Conservation (phyloP, 1,140 invertebrate species). For the Brachionus plicatilis region DNA sequence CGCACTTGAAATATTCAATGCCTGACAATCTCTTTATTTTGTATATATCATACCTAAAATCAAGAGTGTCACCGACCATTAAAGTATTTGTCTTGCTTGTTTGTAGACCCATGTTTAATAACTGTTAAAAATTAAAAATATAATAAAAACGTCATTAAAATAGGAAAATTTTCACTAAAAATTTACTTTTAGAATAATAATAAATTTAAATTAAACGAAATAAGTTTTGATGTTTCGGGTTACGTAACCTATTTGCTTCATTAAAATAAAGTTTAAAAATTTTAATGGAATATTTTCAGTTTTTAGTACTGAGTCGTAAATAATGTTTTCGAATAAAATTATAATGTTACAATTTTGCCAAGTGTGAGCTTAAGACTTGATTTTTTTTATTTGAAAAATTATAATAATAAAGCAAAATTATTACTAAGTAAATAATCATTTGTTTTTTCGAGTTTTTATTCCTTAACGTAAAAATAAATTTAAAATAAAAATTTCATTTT, state of each 20-base stretch:
- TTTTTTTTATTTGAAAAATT: not conserved
- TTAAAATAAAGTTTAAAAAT: not conserved
- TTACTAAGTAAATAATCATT: not conserved
- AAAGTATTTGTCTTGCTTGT: slow-evolving; percentile 7
- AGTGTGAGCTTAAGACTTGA: not conserved
- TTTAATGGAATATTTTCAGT: not conserved
- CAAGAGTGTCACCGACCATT: slow-evolving; percentile 11
- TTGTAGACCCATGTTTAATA: slow-evolving; percentile 19
- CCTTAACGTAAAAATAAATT: not conserved
- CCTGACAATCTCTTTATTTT: not conserved
- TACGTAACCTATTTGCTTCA: not conserved
- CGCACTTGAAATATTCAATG: slow-evolving; percentile 33
- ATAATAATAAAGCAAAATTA: not conserved
- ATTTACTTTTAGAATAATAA: not conserved
- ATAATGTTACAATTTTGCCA: not conserved
- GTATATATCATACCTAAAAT: slow-evolving; percentile 28
- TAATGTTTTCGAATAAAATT: not conserved
- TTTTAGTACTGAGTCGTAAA: not conserved
- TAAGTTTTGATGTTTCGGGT: not conserved
- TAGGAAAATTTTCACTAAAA: not conserved
- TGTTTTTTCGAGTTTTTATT: not conserved
- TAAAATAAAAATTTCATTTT: too few relatives aligned
- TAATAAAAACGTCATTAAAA: not conserved
- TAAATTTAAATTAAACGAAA: not conserved
- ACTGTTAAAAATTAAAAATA: not conserved